These are phyloP conservation scores for Arge pagana DNA, from an alignment of 2,888 invertebrate genomes.

Conservation along the genomic window DNA sequence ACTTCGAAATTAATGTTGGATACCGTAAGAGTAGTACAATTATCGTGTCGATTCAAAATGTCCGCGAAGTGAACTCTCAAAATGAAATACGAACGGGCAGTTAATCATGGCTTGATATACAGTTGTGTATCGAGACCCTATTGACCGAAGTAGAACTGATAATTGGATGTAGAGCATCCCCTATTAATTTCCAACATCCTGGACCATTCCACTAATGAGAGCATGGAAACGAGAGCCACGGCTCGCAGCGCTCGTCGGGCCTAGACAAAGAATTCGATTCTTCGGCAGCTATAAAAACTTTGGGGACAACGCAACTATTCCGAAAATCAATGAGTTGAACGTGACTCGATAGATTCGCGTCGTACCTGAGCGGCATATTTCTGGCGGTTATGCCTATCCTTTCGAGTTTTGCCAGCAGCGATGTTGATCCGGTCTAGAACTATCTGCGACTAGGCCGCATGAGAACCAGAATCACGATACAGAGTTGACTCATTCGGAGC, in stretches of 20 bases:
- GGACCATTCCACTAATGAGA: constrained; percentile 41
- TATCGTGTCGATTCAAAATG: no score
- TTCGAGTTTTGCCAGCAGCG: no score
- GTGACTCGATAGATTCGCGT: no score
- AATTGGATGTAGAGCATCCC: constrained; percentile 39
- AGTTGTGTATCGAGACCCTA: constrained; percentile 39
- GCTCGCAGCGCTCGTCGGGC: constrained; percentile 7
- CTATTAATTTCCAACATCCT: constrained; percentile 40
- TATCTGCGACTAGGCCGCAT: neutral
- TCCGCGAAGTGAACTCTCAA: no score
- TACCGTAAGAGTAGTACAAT: no score
- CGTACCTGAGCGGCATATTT: no score
- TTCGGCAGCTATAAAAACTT: no score
- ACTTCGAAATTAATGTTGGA: no score
- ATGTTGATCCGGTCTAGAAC: neutral
- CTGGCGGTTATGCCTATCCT: no score
- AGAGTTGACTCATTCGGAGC: constrained; percentile 14
- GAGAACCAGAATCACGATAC: neutral
- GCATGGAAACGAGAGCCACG: constrained; percentile 13
- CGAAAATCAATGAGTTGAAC: no score
- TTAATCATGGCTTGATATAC: constrained; percentile 34
- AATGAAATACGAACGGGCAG: no score
- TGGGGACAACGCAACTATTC: no score
- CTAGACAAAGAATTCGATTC: constrained; percentile 2
- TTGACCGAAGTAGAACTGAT: constrained; percentile 35